Evolutionary conservation across 2,113 vertebrate species (phyloP).

Genomic region (Microtus montanus): DNA sequence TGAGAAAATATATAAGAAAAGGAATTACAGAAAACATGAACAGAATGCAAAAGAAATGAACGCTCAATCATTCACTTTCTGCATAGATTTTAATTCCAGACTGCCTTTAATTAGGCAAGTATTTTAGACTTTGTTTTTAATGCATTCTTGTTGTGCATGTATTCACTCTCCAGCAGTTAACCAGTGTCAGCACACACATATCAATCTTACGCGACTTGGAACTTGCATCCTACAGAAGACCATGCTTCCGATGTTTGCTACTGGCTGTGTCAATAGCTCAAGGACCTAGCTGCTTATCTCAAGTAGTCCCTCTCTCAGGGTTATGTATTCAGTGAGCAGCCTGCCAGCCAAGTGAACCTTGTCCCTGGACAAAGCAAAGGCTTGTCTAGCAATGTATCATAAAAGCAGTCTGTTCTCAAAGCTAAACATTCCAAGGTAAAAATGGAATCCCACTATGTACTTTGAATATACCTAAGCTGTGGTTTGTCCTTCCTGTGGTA

Average conservation of each 20-base stretch:
- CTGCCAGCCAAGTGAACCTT: background rate
- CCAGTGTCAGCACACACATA: background rate
- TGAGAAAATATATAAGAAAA: background rate
- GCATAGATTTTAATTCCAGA: slow-evolving; percentile 10
- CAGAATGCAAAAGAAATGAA: background rate
- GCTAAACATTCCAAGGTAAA: background rate
- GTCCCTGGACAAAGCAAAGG: background rate
- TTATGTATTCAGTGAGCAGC: background rate
- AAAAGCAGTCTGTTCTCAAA: background rate
- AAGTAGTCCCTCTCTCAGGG: background rate
- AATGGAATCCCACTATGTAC: background rate
- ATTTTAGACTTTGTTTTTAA: background rate
- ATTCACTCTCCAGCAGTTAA: background rate
- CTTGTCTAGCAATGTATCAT: background rate
- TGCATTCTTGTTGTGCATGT: background rate
- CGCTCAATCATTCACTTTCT: background rate
- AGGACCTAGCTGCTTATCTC: background rate
- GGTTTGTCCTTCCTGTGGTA: background rate
- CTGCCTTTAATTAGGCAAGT: background rate
- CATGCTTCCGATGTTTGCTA: background rate
- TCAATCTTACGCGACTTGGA: accelerated
- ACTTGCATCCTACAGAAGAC: accelerated
- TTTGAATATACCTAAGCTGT: background rate
- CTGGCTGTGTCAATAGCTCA: background rate
- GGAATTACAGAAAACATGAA: background rate